Evolutionary conservation across 2,888 invertebrate species (phyloP).

Genomic region (Melinopterus prodromus): DNA sequence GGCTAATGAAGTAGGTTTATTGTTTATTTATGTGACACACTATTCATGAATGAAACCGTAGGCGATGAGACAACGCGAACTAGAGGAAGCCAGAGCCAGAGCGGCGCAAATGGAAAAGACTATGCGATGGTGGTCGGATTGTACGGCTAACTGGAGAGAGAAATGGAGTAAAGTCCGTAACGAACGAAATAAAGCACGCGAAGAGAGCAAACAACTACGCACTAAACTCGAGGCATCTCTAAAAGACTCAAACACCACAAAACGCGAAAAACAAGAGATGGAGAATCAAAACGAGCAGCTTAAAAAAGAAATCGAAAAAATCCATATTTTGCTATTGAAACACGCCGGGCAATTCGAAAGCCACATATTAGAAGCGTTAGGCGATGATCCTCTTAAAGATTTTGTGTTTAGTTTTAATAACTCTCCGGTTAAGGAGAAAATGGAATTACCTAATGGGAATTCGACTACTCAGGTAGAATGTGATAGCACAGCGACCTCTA

Average conservation of each 20-base stretch:
- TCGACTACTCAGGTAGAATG: slow-evolving; percentile 53
- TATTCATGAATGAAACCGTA: slow-evolving; percentile 48
- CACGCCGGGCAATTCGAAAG: slow-evolving; percentile 76
- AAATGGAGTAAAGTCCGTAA: slow-evolving; percentile 96
- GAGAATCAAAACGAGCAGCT: slow-evolving; percentile 79
- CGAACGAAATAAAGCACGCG: slow-evolving; percentile 92
- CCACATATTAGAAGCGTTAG: slow-evolving; percentile 62
- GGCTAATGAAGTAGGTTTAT: slow-evolving; percentile 71
- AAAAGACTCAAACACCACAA: slow-evolving; percentile 78
- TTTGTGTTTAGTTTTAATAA: slow-evolving; percentile 55
- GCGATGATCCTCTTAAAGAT: slow-evolving; percentile 61
- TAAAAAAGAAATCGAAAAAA: slow-evolving; percentile 83
- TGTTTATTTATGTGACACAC: slow-evolving; percentile 1
- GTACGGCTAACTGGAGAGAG: slow-evolving; percentile 94
- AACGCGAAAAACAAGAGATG: slow-evolving; percentile 81
- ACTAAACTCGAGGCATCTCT: slow-evolving; percentile 79
- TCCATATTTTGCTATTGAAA: slow-evolving; percentile 72
- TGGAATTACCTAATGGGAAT: slow-evolving; percentile 52
- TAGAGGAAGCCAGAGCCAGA: slow-evolving; percentile 93
- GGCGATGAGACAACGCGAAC: slow-evolving; percentile 77
- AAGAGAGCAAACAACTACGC: slow-evolving; percentile 85
- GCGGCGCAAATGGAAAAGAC: slow-evolving; percentile 99
- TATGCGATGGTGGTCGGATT: slow-evolving; percentile 99
- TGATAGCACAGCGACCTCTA: slow-evolving; percentile 54
- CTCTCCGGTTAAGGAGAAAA: slow-evolving; percentile 50